Base-by-base conservation (phyloP, 2,888 invertebrate species). In the Drosophila kuntzei region DNA sequence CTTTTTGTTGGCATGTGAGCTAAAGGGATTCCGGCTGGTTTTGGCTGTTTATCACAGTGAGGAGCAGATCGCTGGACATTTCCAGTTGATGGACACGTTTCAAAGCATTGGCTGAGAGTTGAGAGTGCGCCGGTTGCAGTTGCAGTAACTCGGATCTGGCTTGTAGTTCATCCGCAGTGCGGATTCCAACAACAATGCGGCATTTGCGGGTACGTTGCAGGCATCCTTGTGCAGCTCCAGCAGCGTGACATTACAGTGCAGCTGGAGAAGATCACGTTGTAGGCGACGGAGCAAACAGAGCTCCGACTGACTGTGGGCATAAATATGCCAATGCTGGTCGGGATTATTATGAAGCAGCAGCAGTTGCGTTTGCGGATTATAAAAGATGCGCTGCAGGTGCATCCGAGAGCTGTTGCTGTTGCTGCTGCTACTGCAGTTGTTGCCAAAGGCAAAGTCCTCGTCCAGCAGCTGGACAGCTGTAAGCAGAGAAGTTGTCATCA, bases 121-220 rank as follows among this genome's bases (percentile, higher is more conserved):
- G 46, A 2, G 12, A 0, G 0, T 7, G 41, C 2, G 7, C 0
- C 5, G 54, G 22, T 7, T 58, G 46, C 16, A 32, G 12, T 25
- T 66, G 18, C 11, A 73, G 16, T 6, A 73, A 27, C 6, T 63
- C 57, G 2, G 46, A 12, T 39, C 62, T 67, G 12, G 77, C 73
- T 1, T 73, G 53, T 5, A 87, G 59, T 61, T 91, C 91, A n/a
- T 81, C 79, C 84, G 71, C 32, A 91, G 51, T 0, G 85, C 80
- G 6, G 80, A 80, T 29, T 90, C 90, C 12, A 91, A 65, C 1
- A 80, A 60, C 2, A 76, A 18, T 1, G 79, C 58, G 0, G 62
- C 65, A 25, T 78, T 63, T 9, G 18, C 43, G 0, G 60, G 60
- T 12, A 9, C 50, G 0, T 41, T 39, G 34, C 51, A 59, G 0